These are phyloP conservation scores for Steinernema khuongi DNA, from an alignment of 1,140 invertebrate species.

Conservation along the genomic window DNA sequence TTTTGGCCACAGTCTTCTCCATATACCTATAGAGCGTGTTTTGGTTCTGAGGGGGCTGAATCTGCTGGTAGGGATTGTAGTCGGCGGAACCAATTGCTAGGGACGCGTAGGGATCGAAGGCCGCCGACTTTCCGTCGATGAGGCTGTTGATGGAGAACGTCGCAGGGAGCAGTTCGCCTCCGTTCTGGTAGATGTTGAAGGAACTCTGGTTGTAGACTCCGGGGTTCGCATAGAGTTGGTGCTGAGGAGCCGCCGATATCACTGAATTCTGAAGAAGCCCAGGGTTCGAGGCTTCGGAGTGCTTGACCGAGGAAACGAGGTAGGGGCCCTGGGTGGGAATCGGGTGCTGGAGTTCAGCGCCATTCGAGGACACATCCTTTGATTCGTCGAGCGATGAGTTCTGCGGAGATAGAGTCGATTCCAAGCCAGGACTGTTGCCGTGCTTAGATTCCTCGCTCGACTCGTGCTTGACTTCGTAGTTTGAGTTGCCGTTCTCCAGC, in stretches of 20 bases:
- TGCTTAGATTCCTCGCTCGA: not conserved
- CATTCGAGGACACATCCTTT: not conserved
- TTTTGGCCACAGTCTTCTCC: not conserved
- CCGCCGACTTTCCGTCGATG: slow-evolving; percentile 20
- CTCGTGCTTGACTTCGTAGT: not conserved
- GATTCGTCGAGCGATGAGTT: not conserved
- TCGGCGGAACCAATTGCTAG: not conserved
- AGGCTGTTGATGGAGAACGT: not conserved
- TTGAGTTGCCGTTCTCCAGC: not conserved
- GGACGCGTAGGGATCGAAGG: not conserved
- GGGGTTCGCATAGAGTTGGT: not conserved
- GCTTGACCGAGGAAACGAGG: not conserved
- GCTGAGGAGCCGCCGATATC: not conserved
- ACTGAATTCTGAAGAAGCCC: not conserved
- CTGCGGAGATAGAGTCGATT: not conserved
- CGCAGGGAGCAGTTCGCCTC: not conserved
- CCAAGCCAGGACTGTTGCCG: not conserved
- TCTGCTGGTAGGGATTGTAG: slow-evolving; percentile 22
- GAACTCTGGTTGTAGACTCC: not conserved
- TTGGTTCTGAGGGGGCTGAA: not conserved
- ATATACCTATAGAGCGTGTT: slow-evolving; percentile 36
- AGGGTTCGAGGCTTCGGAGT: not conserved
- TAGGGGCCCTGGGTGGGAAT: not conserved
- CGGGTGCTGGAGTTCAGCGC: not conserved
- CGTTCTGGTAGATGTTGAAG: slow-evolving; percentile 26